Percentiles rank a stretch among this genome's conserved stretches.
Conservation (phyloP, 2,113 vertebrate species). For the Melierax canorus region DNA sequence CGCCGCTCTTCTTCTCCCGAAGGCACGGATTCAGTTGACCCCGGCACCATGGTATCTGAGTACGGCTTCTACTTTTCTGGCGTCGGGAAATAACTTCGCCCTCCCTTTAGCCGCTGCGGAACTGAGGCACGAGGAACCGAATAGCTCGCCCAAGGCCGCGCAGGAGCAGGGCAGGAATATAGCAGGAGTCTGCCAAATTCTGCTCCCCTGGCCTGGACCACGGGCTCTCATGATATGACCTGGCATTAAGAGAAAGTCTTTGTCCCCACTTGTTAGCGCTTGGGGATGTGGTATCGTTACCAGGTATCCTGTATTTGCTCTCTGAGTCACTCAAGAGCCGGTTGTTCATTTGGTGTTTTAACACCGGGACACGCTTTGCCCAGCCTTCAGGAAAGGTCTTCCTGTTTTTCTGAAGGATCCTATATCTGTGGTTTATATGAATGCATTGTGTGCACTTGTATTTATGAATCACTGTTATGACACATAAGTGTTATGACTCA, state of each 20-base stretch:
- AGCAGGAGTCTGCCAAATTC: background rate
- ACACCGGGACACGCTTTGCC: background rate
- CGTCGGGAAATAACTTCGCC: background rate
- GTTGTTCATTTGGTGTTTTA: background rate
- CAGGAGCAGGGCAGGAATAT: background rate
- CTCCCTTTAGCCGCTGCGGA: background rate
- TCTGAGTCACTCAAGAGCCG: background rate
- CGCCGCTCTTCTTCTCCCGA: fast-evolving
- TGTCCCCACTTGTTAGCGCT: fast-evolving
- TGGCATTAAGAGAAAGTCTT: background rate
- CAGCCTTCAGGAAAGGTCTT: background rate
- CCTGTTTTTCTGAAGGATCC: background rate
- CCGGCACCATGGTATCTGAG: background rate
- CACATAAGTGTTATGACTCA: background rate
- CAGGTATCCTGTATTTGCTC: background rate
- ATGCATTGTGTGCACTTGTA: background rate
- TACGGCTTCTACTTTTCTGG: fast-evolving
- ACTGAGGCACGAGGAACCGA: background rate
- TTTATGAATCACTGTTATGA: background rate
- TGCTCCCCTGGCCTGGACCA: background rate
- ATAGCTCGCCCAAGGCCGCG: background rate
- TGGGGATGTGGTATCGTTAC: background rate
- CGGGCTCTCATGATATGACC: background rate
- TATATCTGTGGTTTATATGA: background rate
- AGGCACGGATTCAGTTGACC: fast-evolving